Evolutionary conservation across 2,113 vertebrate species (phyloP).

Genomic region (Agapornis roseicollis): DNA sequence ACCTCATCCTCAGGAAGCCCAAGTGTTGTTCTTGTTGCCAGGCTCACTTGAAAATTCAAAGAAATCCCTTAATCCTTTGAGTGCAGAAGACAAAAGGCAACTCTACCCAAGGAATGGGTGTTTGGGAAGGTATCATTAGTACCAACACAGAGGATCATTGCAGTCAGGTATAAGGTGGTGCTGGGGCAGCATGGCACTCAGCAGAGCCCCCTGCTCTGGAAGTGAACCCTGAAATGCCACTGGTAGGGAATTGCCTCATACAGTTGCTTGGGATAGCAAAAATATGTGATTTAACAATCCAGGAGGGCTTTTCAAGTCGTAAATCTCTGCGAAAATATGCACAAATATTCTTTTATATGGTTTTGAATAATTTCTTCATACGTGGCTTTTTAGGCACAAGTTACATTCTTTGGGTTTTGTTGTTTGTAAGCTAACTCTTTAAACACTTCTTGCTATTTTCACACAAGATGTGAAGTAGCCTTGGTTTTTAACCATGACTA

Average conservation of each 20-base stretch:
- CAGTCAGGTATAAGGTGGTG: neutral
- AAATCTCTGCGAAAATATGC: neutral
- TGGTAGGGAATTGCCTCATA: neutral
- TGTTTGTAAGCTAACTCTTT: slow-evolving; percentile 24
- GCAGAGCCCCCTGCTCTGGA: neutral
- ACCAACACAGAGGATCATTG: neutral
- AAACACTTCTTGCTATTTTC: slow-evolving; percentile 15
- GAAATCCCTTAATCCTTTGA: neutral
- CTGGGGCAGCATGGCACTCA: neutral
- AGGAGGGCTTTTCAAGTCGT: neutral
- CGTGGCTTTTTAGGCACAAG: neutral
- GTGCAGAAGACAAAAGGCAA: neutral
- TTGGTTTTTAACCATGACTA: neutral
- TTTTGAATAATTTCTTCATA: neutral
- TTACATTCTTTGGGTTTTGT: slow-evolving; percentile 25
- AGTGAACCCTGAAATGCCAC: neutral
- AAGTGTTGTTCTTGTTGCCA: neutral
- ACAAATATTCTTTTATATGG: neutral
- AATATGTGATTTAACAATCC: neutral
- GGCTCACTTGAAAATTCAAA: slow-evolving; percentile 14
- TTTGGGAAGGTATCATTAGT: neutral
- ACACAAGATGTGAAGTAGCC: neutral
- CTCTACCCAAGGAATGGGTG: neutral
- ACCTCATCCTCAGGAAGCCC: neutral
- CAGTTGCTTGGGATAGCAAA: neutral